Conservation (phyloP, 2,888 invertebrate species). For the Parthenolecanium corni region DNA sequence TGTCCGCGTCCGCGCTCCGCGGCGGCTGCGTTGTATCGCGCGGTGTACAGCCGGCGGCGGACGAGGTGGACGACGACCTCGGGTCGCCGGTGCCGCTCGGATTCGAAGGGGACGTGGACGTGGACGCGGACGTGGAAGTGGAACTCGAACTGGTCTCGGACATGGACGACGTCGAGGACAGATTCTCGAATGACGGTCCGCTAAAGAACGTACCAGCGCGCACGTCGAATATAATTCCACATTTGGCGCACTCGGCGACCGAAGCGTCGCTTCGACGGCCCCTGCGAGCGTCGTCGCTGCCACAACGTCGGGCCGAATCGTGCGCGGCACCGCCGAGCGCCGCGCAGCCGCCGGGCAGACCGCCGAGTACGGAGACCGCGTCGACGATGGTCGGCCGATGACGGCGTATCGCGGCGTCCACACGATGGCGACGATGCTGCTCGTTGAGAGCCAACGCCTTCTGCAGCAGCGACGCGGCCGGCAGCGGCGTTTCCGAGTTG, state of each 20-base stretch:
- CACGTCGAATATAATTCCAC: constrained; percentile 19
- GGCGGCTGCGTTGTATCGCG: neutral
- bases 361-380: neutral
- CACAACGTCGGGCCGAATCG: constrained; percentile 2
- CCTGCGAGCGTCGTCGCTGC: constrained; percentile 8
- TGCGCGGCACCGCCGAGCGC: neutral
- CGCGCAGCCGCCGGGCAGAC: neutral
- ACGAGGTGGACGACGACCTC: neutral
- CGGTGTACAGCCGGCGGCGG: neutral
- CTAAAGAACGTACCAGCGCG: constrained; percentile 2
- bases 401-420: neutral
- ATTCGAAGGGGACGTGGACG: neutral
- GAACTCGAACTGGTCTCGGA: neutral
- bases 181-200: neutral
- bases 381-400: neutral
- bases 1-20: neutral
- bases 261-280: neutral
- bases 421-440: constrained; percentile 7
- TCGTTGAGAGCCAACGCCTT: constrained; percentile 10
- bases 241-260: constrained; percentile 14
- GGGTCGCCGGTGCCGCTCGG: neutral
- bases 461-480: neutral
- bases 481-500: neutral
- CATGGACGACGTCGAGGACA: neutral
- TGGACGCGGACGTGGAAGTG: neutral